These are phyloP conservation scores for Scolopax bukidnonensis DNA, from an alignment of 2,797 vertebrate genomes.

Conservation along the genomic window DNA sequence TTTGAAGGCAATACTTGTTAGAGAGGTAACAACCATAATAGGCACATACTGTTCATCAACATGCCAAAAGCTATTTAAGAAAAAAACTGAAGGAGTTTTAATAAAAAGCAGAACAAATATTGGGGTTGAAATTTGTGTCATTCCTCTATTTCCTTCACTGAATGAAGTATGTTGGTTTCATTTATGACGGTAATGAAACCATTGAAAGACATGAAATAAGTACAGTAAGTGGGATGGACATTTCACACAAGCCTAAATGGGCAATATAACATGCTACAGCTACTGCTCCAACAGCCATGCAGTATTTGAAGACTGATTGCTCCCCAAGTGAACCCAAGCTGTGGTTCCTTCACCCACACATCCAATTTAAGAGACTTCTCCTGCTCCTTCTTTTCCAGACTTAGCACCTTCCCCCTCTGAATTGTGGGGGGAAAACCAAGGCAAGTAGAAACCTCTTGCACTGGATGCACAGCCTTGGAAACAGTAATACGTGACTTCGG, in stretches of 20 bases:
- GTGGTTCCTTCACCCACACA: background rate
- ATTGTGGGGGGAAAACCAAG: background rate
- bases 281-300: background rate
- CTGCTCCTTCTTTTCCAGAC: background rate
- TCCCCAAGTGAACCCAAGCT: background rate
- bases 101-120: background rate
- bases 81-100: background rate
- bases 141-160: background rate
- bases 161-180: background rate
- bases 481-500: fast-evolving
- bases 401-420: background rate
- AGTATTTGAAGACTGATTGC: background rate
- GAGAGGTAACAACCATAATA: background rate
- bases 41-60: background rate
- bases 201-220: background rate
- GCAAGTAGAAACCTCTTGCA: background rate
- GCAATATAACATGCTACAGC: background rate
- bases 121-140: background rate
- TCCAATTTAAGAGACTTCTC: background rate
- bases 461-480: background rate
- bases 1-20: background rate
- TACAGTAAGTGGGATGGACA: background rate
- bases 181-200: background rate
- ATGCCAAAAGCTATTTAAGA: background rate
- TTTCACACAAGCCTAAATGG: background rate